Evolutionary conservation across 2,113 vertebrate species (phyloP), one percentile per base, ranked within the genome.

Genomic region (Sclerurus mexicanus): DNA sequence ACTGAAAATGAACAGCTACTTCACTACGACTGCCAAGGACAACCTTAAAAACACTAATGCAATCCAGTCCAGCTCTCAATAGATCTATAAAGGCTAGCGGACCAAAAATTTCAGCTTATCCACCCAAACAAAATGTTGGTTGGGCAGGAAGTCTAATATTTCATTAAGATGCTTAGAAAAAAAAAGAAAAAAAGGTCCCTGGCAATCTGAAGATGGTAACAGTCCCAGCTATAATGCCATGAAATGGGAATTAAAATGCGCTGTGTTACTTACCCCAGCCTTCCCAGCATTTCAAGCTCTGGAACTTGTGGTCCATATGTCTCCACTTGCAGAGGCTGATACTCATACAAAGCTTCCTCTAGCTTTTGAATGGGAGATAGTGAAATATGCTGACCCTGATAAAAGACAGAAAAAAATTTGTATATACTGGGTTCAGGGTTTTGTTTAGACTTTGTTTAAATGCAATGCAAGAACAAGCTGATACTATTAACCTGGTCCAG

Each of bases 361-460:
- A 99, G 90, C 93, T 96, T 99, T 9, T 98, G 97, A 83, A 99
- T 91, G 23, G 99, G 98, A 95, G 98, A 98, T 80, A 99, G 98
- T 60, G 98, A 99, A 97, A 99, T 98, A 10, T 98, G 98, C 77
- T 99, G 99, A 95, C 98, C 97, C 99, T 99, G 92, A 85, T 78
- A 68, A 85, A 64, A 44, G 24, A 37, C 73, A 89, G 47, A n/a
- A 8, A 18, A 35, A 49, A 78, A 46, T 62, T 67, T 77, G 27
- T 49, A 42, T 7, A 69, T 24, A 47, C 3, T 14, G 3, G 31
- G 47, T 63, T 63, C 40, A 81, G n/a, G 27, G 55, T 30, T 82
- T 85, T 76, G 10, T 21, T 60, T 56, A 55, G 8, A 47, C 33
- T 56, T 62, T 83, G 63, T 59, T 37, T 1, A 77, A 63, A 64